Conservation (phyloP, 2,888 invertebrate genomes). For the Dynastes grantii region DNA sequence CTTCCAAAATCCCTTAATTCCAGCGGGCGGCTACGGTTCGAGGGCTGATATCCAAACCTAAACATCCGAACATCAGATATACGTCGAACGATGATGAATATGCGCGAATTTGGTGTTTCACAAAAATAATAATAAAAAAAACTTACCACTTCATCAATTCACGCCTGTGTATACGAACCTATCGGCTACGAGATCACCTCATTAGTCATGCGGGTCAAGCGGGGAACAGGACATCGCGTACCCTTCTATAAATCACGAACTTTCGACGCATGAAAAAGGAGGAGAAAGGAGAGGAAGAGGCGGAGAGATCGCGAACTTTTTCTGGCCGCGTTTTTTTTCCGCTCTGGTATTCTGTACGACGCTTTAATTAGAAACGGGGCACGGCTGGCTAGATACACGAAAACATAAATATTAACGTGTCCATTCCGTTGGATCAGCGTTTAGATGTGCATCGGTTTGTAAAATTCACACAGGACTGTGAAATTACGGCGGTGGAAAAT, state of each 20-base stretch:
- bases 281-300: constrained; percentile 4
- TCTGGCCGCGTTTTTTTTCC: neutral
- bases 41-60: neutral
- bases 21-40: neutral
- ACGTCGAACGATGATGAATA: neutral
- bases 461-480: neutral
- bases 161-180: neutral
- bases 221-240: neutral
- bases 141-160: constrained; percentile 11
- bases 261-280: constrained; percentile 3
- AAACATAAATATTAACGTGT: constrained; percentile 19
- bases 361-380: neutral
- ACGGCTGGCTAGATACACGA: neutral
- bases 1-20: no score
- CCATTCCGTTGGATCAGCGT: constrained; percentile 1
- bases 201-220: neutral
- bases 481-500: no score
- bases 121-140: neutral
- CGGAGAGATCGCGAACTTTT: neutral
- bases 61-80: neutral
- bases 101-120: neutral
- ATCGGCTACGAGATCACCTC: constrained; percentile 2
- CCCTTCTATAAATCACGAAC: neutral
- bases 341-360: neutral
- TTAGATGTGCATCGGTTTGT: constrained; percentile 13